These are phyloP conservation scores for Sitta europaea DNA, from an alignment of 2,113 vertebrate species.

Conservation along the genomic window DNA sequence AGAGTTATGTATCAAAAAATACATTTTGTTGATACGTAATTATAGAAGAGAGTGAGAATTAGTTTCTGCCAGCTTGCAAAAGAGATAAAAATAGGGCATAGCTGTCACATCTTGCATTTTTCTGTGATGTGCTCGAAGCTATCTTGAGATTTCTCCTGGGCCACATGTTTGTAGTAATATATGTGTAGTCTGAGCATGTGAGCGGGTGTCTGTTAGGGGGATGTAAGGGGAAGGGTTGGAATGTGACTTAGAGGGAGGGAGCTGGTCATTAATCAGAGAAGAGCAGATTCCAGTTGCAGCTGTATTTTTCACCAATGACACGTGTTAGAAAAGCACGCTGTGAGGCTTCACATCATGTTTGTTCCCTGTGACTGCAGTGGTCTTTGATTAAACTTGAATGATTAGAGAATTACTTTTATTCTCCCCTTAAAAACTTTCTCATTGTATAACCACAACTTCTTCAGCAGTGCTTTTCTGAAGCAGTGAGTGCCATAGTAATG, in stretches of 20 bases:
- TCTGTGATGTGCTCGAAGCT: slow-evolving; percentile 1
- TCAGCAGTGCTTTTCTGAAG: not conserved
- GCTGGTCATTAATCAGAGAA: slow-evolving; percentile 36
- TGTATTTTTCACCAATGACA: slow-evolving; percentile 48
- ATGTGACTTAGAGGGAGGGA: slow-evolving; percentile 40
- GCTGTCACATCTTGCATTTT: slow-evolving; percentile 53
- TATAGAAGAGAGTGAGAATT: slow-evolving; percentile 34
- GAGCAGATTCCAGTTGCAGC: slow-evolving; percentile 1
- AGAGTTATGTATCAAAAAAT: not conserved
- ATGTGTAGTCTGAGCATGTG: slow-evolving; percentile 50
- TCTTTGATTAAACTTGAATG: not conserved
- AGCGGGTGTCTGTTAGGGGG: slow-evolving; percentile 24
- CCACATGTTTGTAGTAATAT: slow-evolving; percentile 4
- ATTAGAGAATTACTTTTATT: not conserved
- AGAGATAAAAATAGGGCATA: slow-evolving; percentile 52
- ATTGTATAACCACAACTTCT: not conserved
- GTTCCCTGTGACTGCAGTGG: not conserved
- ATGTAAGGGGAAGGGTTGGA: slow-evolving; percentile 48
- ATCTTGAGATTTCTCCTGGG: slow-evolving; percentile 42
- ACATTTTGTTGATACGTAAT: slow-evolving; percentile 19
- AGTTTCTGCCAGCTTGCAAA: slow-evolving; percentile 56
- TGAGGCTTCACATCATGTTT: not conserved
- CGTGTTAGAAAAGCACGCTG: not conserved
- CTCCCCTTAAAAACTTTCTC: not conserved
- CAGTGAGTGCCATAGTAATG: not conserved